A percentile compares a stretch with the other conserved stretches of the same genome.
phyloP scores from a whole-genome alignment of 2,113 vertebrate genomes.

The Pollachius pollachius region DNA sequence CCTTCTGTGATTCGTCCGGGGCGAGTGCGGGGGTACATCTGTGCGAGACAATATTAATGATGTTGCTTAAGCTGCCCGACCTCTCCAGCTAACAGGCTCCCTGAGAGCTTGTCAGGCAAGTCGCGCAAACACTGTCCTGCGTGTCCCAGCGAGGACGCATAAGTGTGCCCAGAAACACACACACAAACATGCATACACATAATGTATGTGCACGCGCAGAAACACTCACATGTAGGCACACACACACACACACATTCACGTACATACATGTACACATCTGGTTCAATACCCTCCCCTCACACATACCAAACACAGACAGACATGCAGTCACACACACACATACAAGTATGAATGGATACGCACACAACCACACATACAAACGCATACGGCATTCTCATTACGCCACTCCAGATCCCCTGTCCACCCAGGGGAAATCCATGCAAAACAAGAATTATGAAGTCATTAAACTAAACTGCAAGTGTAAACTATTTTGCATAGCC shows the following conservation, averaged over 20 bases:
- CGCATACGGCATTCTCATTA: too few relatives aligned
- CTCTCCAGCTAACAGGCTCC: constrained; percentile 42
- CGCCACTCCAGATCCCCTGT: too few relatives aligned
- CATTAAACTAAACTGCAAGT: too few relatives aligned
- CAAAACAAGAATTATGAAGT: too few relatives aligned
- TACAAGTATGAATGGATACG: too few relatives aligned
- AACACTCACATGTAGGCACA: not conserved
- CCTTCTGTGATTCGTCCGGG: constrained; percentile 54
- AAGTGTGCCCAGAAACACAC: not conserved
- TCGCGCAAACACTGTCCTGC: not conserved
- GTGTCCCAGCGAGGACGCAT: not conserved
- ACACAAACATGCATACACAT: not conserved
- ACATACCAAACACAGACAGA: too few relatives aligned
- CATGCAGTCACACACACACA: too few relatives aligned
- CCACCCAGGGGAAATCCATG: too few relatives aligned
- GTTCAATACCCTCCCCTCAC: too few relatives aligned
- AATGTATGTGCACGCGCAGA: not conserved
- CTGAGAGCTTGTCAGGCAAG: constrained; percentile 34
- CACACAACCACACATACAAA: too few relatives aligned
- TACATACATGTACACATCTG: not conserved
- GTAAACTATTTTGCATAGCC: too few relatives aligned
- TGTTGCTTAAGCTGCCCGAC: constrained; percentile 19
- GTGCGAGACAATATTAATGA: constrained; percentile 64
- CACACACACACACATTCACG: not conserved
- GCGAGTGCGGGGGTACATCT: constrained; percentile 42